Percentiles rank a stretch among this genome's conserved stretches.
Conservation (phyloP, 2,113 vertebrate species). For the Macroglossus sobrinus region DNA sequence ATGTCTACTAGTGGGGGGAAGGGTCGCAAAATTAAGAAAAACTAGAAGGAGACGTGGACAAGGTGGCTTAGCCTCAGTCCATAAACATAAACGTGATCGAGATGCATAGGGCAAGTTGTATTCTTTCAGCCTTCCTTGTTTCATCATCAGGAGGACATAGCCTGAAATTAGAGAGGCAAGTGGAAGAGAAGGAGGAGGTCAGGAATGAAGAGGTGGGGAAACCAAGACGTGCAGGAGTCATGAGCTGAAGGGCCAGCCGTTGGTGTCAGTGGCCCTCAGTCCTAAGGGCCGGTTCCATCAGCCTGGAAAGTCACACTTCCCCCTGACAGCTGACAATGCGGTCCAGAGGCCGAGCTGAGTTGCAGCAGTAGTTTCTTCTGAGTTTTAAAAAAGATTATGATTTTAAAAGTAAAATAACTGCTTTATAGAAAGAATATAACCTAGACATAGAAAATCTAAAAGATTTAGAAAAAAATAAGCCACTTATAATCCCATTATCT, state of each 20-base stretch:
- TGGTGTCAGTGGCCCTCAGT: not conserved
- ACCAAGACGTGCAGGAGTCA: not conserved
- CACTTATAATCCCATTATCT: not conserved
- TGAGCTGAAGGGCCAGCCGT: not conserved
- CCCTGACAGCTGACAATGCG: not conserved
- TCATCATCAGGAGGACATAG: not conserved
- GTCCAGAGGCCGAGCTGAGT: not conserved
- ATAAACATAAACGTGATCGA: not conserved
- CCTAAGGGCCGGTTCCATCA: not conserved
- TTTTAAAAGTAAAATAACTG: not conserved
- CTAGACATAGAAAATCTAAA: constrained; percentile 16
- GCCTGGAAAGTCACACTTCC: not conserved
- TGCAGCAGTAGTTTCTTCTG: not conserved
- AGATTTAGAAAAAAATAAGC: not conserved
- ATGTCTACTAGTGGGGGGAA: not conserved
- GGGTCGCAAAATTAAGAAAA: not conserved
- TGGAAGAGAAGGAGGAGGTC: not conserved
- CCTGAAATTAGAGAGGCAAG: not conserved
- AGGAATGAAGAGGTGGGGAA: not conserved
- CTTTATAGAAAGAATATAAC: not conserved
- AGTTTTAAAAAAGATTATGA: not conserved
- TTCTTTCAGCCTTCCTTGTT: not conserved
- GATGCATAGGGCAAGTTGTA: not conserved
- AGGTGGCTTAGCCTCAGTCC: not conserved
- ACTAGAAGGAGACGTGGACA: not conserved